phyloP scores from a whole-genome alignment of 2,888 invertebrate species.

The Axea sp. region DNA sequence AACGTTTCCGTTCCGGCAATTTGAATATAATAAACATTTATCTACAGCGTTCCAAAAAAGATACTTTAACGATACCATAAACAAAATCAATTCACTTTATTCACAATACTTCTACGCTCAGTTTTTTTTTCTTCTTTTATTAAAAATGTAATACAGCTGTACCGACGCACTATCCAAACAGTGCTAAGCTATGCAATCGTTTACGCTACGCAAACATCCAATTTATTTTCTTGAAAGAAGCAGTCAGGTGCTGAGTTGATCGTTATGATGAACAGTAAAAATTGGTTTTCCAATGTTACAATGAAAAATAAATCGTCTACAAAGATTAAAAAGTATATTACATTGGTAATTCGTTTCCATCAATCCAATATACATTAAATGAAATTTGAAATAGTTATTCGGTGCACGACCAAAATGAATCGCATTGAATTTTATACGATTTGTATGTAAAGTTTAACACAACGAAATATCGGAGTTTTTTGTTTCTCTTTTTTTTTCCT shows the following conservation, averaged over 20 bases:
- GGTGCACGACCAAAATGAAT: no score
- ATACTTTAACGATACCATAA: no score
- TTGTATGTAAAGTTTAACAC: no score
- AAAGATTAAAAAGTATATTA: conserved; percentile 49
- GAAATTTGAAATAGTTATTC: no score
- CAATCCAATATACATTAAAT: conserved; percentile 22
- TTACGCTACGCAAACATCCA: conserved; percentile 59
- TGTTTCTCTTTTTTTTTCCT: no score
- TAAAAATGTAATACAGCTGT: conserved; percentile 51
- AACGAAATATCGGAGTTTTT: no score
- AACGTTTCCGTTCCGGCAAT: no score
- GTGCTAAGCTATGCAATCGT: conserved; percentile 53
- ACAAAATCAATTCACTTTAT: no score
- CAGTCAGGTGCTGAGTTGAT: conserved; percentile 45
- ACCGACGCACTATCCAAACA: conserved; percentile 42
- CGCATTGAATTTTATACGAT: no score
- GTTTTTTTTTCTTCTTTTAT: conserved; percentile 10
- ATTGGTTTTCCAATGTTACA: conserved; percentile 45
- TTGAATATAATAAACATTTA: no score
- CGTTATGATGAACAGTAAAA: conserved; percentile 56
- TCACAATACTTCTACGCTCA: no score
- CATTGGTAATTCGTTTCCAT: conserved; percentile 25
- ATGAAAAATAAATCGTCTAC: conserved; percentile 40
- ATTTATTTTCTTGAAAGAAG: conserved; percentile 58
- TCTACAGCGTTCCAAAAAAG: no score